Conservation (phyloP, 1,140 invertebrate genomes). For the Listronotus bonariensis region DNA sequence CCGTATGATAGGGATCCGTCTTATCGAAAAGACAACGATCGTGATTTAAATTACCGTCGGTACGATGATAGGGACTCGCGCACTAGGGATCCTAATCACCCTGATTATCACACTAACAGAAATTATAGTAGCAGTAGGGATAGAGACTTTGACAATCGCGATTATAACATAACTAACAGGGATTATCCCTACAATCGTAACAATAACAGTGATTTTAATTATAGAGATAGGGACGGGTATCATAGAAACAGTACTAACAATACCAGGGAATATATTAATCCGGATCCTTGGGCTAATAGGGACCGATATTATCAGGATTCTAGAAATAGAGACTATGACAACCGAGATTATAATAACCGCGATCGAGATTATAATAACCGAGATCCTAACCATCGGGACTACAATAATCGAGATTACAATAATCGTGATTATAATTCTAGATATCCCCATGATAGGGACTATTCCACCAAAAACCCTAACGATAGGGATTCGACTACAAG, state of each 20-base stretch:
- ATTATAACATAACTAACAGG: background rate
- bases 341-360: no score
- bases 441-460: background rate
- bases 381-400: background rate
- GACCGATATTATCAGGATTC: background rate
- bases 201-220: background rate
- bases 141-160: background rate
- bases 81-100: constrained; percentile 3
- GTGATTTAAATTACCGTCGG: background rate
- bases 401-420: background rate
- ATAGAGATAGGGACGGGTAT: constrained; percentile 10
- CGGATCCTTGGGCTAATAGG: background rate
- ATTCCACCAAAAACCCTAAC: background rate
- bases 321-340: constrained; percentile 7
- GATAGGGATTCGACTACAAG: constrained; percentile 3
- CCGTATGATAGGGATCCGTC: background rate
- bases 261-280: no score
- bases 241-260: background rate
- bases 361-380: constrained; percentile 10
- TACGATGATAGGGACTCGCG: constrained; percentile 20
- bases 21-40: background rate
- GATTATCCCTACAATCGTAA: background rate
- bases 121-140: background rate
- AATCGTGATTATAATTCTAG: background rate
- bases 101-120: constrained; percentile 14